A percentile compares a stretch with the other conserved stretches of the same genome.
phyloP scores from a whole-genome alignment of 2,888 invertebrate genomes.

The Nomada goodeniana region DNA sequence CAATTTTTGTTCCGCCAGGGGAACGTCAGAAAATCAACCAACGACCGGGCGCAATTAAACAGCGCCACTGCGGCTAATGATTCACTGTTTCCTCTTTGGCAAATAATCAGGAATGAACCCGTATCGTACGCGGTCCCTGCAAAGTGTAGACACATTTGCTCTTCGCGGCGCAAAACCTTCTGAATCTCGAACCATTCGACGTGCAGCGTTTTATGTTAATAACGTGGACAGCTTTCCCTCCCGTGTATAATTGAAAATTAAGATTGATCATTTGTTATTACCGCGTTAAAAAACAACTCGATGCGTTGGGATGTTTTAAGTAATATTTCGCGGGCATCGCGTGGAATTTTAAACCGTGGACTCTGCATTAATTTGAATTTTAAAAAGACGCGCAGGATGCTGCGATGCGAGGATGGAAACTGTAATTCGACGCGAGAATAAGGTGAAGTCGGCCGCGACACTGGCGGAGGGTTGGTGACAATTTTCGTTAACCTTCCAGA shows the following conservation, averaged over 20 bases:
- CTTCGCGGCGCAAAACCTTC: neutral
- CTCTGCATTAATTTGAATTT: constrained; percentile 28
- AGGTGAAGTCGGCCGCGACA: neutral
- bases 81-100: constrained; percentile 18
- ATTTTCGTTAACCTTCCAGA: neutral
- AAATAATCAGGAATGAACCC: constrained; percentile 19
- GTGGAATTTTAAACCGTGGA: constrained; percentile 21
- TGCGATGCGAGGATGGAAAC: neutral
- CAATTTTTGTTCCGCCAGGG: neutral
- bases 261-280: constrained; percentile 35
- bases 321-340: constrained; percentile 5
- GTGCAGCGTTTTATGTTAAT: constrained; percentile 30
- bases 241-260: constrained; percentile 43
- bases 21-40: constrained; percentile 13
- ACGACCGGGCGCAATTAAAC: constrained; percentile 22
- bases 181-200: neutral
- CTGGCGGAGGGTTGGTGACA: neutral
- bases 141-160: neutral
- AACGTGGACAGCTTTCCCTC: neutral
- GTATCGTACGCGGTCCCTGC: neutral
- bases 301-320: constrained; percentile 3
- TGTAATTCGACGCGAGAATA: neutral
- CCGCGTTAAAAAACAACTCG: neutral
- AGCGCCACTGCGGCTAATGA: constrained; percentile 3
- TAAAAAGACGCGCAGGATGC: constrained; percentile 11